phyloP scores from a whole-genome alignment of 2,797 vertebrate species.

The Choloepus didactylus region DNA sequence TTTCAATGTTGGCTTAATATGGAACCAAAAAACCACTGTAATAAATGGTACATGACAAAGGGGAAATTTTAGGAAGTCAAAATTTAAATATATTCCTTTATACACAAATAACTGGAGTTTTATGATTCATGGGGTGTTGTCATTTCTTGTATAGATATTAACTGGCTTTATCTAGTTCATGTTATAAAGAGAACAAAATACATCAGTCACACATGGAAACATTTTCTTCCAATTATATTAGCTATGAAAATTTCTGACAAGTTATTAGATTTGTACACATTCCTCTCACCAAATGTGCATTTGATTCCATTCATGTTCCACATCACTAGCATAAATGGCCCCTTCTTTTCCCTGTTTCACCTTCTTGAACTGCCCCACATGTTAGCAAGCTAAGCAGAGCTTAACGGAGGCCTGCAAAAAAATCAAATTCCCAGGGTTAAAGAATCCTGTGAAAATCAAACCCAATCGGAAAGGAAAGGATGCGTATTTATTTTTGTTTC shows the following conservation, averaged over 20 bases:
- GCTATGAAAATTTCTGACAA: slow-evolving; percentile 55
- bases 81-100: slow-evolving; percentile 39
- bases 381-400: slow-evolving; percentile 47
- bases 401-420: background rate
- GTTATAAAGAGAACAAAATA: slow-evolving; percentile 58
- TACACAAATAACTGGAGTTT: slow-evolving; percentile 34
- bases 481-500: slow-evolving; percentile 70
- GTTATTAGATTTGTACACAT: background rate
- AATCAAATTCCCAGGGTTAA: background rate
- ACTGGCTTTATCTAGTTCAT: slow-evolving; percentile 61
- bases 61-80: background rate
- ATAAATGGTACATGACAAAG: background rate
- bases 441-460: slow-evolving; percentile 64
- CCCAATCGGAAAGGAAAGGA: slow-evolving; percentile 32
- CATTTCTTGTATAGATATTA: slow-evolving; percentile 17
- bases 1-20: slow-evolving; percentile 4
- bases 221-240: slow-evolving; percentile 68
- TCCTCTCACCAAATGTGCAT: slow-evolving; percentile 33
- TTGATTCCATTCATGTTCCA: slow-evolving; percentile 2
- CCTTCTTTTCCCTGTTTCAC: background rate
- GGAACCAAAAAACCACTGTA: background rate
- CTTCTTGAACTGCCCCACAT: background rate
- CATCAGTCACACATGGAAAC: slow-evolving; percentile 55
- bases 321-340: background rate
- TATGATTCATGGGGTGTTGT: background rate